Evolutionary conservation across 23 tunicate species (phyloP).

Genomic region (Trididemnum miniatum): DNA sequence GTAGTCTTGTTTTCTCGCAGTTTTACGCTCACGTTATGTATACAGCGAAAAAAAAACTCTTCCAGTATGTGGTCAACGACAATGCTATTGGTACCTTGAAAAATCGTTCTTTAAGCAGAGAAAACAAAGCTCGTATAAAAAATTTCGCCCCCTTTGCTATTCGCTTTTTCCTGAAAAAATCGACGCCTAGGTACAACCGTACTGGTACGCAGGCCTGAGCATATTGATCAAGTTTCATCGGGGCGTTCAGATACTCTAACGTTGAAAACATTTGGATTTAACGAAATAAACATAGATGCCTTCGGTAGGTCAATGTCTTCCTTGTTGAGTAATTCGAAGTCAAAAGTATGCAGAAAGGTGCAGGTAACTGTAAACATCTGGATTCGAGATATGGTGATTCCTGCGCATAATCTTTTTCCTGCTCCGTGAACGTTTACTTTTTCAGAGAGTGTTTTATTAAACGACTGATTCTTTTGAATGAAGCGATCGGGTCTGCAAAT

Average conservation of each 20-base stretch:
- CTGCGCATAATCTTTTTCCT: constrained; percentile 71
- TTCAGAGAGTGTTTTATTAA: constrained; percentile 36
- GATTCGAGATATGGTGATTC: constrained; percentile 46
- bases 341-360: constrained; percentile 6
- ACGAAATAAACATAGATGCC: background rate
- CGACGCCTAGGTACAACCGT: too few species aligned
- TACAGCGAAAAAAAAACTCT: too few species aligned
- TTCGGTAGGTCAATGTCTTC: constrained; percentile 14
- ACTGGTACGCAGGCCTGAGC: too few species aligned
- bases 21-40: too few species aligned
- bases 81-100: too few species aligned
- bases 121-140: too few species aligned
- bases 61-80: too few species aligned
- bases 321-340: constrained; percentile 8
- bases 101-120: too few species aligned
- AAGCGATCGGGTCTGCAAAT: constrained; percentile 57
- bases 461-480: constrained; percentile 25
- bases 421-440: constrained; percentile 56
- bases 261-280: constrained; percentile 23
- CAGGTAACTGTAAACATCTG: constrained; percentile 40
- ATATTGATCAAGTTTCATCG: too few species aligned
- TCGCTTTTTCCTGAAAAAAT: too few species aligned
- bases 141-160: too few species aligned
- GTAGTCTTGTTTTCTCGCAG: too few species aligned
- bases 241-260: constrained; percentile 16